phyloP scores from a whole-genome alignment of 2,888 invertebrate genomes.

The Sesamia inferens region DNA sequence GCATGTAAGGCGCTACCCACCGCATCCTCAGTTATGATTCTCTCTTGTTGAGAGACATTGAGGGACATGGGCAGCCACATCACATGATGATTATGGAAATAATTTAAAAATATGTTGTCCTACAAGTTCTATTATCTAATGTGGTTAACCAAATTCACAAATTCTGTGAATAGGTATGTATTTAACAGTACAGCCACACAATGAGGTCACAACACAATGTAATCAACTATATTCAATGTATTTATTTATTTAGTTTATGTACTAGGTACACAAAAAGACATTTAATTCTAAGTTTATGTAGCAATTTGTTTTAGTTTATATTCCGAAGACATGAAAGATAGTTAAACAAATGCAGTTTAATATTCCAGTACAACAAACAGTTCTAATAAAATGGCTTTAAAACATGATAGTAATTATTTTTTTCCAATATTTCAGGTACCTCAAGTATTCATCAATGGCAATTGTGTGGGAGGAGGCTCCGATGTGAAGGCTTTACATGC shows the following conservation, averaged over 20 bases:
- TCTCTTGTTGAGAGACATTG: neutral
- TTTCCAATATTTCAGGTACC: slow-evolving; percentile 93
- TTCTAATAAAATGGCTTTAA: neutral
- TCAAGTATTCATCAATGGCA: slow-evolving; percentile 97
- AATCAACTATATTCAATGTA: slow-evolving; percentile 1
- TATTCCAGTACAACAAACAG: slow-evolving; percentile 7
- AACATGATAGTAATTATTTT: slow-evolving; percentile 12
- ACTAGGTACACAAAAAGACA: slow-evolving; percentile 14
- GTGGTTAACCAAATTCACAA: slow-evolving; percentile 45
- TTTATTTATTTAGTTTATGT: neutral
- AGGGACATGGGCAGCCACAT: slow-evolving; percentile 24
- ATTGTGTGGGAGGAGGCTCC: slow-evolving; percentile 97
- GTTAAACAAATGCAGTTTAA: slow-evolving; percentile 31
- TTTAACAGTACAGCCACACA: slow-evolving; percentile 25
- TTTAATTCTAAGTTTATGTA: neutral
- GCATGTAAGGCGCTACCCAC: slow-evolving; percentile 1
- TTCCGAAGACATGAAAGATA: slow-evolving; percentile 27
- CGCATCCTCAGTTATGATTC: slow-evolving; percentile 15
- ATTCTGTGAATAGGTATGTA: slow-evolving; percentile 51
- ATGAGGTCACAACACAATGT: slow-evolving; percentile 13
- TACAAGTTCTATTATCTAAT: slow-evolving; percentile 28
- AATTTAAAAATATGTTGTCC: slow-evolving; percentile 1
- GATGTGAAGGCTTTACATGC: slow-evolving; percentile 95
- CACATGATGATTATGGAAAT: slow-evolving; percentile 11
- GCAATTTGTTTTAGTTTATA: slow-evolving; percentile 13